Evolutionary conservation across 2,797 vertebrate species (phyloP).

Genomic region (Takifugu rubripes): DNA sequence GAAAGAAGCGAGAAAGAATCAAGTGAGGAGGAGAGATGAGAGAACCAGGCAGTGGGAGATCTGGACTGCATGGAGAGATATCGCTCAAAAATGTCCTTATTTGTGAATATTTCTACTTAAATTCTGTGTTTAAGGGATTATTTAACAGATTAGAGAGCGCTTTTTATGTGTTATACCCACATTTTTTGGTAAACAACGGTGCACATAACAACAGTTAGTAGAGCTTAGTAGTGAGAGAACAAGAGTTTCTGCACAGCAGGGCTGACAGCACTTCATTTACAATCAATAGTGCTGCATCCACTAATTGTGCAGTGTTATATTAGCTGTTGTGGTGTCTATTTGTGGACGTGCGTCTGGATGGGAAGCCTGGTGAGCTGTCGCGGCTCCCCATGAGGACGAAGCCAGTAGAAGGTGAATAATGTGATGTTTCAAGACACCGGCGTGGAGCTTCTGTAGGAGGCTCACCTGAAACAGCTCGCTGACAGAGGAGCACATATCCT

Average conservation of each 20-base stretch:
- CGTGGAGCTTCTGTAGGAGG: no score
- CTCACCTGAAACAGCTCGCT: no score
- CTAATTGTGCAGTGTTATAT: constrained; percentile 35
- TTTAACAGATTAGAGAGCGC: no score
- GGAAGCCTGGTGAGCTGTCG: not conserved
- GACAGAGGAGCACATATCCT: not conserved
- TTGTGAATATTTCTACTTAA: not conserved
- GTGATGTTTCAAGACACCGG: not conserved
- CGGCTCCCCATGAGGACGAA: constrained; percentile 5
- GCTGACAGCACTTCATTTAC: constrained; percentile 26
- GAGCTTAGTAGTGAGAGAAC: constrained; percentile 37
- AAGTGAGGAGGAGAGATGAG: constrained; percentile 24
- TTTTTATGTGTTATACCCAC: no score
- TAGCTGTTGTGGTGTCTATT: constrained; percentile 11
- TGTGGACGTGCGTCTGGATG: constrained; percentile 4
- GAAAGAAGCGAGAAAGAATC: constrained; percentile 52
- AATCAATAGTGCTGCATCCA: constrained; percentile 46
- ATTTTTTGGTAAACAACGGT: constrained; percentile 8
- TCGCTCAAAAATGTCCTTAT: not conserved
- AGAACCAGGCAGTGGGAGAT: constrained; percentile 13
- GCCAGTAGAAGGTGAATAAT: constrained; percentile 1
- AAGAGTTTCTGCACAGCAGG: constrained; percentile 25
- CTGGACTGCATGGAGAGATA: constrained; percentile 29
- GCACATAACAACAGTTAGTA: not conserved
- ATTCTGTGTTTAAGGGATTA: no score